phyloP scores from a whole-genome alignment of 2,113 vertebrate species.

The Poeciliopsis prolifica region DNA sequence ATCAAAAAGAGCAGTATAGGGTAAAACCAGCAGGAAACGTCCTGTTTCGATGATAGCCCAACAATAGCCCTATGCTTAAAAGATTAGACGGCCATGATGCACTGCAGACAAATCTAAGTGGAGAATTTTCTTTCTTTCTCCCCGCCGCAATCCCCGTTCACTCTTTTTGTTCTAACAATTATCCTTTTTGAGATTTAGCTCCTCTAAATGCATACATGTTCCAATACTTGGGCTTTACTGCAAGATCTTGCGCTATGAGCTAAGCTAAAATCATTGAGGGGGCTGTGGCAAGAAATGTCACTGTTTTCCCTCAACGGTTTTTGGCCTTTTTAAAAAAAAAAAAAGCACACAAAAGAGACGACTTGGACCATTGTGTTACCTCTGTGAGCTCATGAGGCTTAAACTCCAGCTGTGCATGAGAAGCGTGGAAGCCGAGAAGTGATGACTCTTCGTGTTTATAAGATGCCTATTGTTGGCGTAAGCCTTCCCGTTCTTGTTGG shows the following conservation, averaged over 20 bases:
- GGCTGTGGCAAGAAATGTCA: conserved; percentile 66
- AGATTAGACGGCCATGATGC: conserved; percentile 58
- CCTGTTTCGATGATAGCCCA: conserved; percentile 50
- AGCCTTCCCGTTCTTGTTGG: conserved; percentile 1
- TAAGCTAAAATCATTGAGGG: conserved; percentile 43
- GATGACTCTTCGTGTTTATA: conserved; percentile 43
- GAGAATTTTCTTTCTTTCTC: conserved; percentile 49
- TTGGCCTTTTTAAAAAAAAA: background rate
- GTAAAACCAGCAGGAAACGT: conserved; percentile 18
- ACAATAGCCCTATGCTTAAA: conserved; percentile 61
- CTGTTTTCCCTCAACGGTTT: conserved; percentile 19
- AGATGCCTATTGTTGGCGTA: conserved; percentile 34
- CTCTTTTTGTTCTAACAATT: conserved; percentile 51
- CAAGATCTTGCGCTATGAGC: conserved; percentile 15
- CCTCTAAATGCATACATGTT: conserved; percentile 41
- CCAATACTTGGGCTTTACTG: conserved; percentile 23
- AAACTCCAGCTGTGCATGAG: conserved; percentile 24
- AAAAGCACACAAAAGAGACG: conserved; percentile 18
- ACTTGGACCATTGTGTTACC: conserved; percentile 32
- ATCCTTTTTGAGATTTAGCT: conserved; percentile 52
- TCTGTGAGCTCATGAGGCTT: conserved; percentile 34
- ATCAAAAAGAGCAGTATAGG: conserved; percentile 33
- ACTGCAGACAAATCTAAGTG: conserved; percentile 56
- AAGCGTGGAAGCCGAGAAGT: conserved; percentile 43
- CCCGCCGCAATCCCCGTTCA: background rate